These are phyloP conservation scores for Temnothorax curvispinosus DNA, from an alignment of 1,140 invertebrate genomes.

Conservation along the genomic window DNA sequence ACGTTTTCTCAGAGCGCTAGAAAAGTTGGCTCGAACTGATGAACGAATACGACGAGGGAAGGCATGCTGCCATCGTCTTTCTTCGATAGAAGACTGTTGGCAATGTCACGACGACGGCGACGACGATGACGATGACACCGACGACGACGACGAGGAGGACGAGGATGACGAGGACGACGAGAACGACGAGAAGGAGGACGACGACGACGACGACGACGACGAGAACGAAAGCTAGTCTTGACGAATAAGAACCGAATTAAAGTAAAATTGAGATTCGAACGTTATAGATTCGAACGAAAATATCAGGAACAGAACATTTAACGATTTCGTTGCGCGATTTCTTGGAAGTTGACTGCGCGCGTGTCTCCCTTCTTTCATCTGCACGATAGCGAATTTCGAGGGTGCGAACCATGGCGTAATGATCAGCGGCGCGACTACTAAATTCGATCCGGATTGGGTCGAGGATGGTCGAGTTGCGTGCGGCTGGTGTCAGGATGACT, in stretches of 20 bases:
- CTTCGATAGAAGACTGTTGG: background rate
- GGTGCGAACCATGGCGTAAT: slow-evolving; percentile 69
- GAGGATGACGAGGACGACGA: too few species aligned
- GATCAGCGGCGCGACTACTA: slow-evolving; percentile 71
- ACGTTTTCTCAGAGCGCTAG: background rate
- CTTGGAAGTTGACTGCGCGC: background rate
- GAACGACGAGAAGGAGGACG: too few species aligned
- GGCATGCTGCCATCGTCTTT: background rate
- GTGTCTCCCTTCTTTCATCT: background rate
- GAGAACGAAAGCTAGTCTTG: background rate
- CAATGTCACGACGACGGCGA: background rate
- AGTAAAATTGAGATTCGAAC: background rate
- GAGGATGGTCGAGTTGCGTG: slow-evolving; percentile 81
- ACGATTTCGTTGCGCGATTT: too few species aligned
- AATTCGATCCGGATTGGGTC: slow-evolving; percentile 73
- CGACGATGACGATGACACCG: background rate
- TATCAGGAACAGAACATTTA: too few species aligned
- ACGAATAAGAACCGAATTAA: background rate
- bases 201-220: too few species aligned
- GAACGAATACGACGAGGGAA: background rate
- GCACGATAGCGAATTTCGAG: background rate
- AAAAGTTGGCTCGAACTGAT: background rate
- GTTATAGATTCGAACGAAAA: too few species aligned
- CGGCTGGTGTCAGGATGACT: slow-evolving; percentile 77
- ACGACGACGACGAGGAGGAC: too few species aligned